Base-by-base conservation (phyloP, 2,888 invertebrate species). In the Euplexia lucipara region DNA sequence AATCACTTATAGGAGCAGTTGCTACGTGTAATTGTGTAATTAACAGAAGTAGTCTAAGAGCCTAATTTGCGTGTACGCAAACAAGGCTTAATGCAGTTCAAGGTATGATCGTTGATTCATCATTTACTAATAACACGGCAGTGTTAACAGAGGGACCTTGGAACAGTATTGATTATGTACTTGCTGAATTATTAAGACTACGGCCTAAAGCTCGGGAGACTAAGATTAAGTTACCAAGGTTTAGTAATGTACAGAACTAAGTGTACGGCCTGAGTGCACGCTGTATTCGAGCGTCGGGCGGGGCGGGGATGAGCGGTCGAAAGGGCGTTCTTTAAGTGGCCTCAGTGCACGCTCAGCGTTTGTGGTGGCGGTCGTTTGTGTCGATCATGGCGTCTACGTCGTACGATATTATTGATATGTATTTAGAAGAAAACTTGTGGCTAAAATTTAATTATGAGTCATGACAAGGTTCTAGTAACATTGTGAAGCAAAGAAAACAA, bases 21-120 rank as follows among this genome's bases (percentile, higher is more conserved):
- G 42, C 54, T 35, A 48, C n/a, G 63, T 20, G 42, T 60, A 64
- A 70, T 81, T 73, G 63, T 20, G 42, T 60, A 64, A 70, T 81
- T 73, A 79, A 57, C 74, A 45, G 22, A 51, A 59, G 70, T 60
- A 61, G 49, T 68, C 8, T 78, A 81, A 69, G 47, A 74, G 70
- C 49, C 51, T 68, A 56, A 81, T 83, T 71, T 75, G 16, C 52
- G 66, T 51, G 8, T 60, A 9, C 35, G 14, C 22, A 16, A 78
- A 72, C 52, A 37, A 63, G 54, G 5, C 37, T 41, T 44, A 69
- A 54, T 61, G 62, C 48, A 68, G 47, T 75, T 75, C 79, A 75
- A 79, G 80, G 75, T 45, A 45, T 6, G 26, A 48, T 59, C 12
- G 41, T 39, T 42, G 32, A 45, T 70, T 71, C 71, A 58, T 57